A percentile compares a stretch with the other conserved stretches of the same genome.
These are phyloP conservation scores for Odontocerum albicorne DNA, from an alignment of 2,888 invertebrate species.

Conservation along the genomic window DNA sequence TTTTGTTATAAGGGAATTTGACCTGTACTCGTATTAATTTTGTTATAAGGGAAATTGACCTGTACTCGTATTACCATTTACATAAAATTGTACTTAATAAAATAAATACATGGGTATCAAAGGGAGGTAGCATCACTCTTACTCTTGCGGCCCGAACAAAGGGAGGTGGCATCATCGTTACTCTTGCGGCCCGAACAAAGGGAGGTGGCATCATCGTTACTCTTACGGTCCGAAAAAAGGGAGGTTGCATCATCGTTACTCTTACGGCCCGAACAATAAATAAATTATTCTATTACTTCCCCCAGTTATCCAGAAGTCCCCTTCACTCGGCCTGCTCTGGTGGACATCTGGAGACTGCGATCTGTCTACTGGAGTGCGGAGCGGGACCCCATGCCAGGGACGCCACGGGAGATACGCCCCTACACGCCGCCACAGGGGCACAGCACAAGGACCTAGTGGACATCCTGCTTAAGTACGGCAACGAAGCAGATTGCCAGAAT, in stretches of 20 bases:
- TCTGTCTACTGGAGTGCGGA: slow-evolving; percentile 60
- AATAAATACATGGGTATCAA: too few species aligned
- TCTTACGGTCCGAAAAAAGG: neutral
- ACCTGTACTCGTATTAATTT: too few species aligned
- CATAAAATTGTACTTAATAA: too few species aligned
- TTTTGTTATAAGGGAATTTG: too few species aligned
- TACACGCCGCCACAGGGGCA: slow-evolving; percentile 76
- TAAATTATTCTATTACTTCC: neutral
- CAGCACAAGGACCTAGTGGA: slow-evolving; percentile 74
- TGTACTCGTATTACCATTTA: too few species aligned
- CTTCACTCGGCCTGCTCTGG: slow-evolving; percentile 71
- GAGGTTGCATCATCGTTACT: neutral
- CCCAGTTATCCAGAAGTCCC: slow-evolving; percentile 58
- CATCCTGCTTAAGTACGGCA: slow-evolving; percentile 67
- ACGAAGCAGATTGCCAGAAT: slow-evolving; percentile 55
- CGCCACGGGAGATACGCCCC: slow-evolving; percentile 69
- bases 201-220: neutral
- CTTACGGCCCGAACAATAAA: neutral
- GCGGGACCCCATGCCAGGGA: slow-evolving; percentile 71
- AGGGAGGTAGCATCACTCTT: too few species aligned
- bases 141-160: too few species aligned
- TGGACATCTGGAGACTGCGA: slow-evolving; percentile 64
- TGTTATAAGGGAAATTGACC: too few species aligned
- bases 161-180: too few species aligned
- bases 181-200: too few species aligned